Conservation (phyloP, 2,888 invertebrate species). For the Parthenolecanium corni region DNA sequence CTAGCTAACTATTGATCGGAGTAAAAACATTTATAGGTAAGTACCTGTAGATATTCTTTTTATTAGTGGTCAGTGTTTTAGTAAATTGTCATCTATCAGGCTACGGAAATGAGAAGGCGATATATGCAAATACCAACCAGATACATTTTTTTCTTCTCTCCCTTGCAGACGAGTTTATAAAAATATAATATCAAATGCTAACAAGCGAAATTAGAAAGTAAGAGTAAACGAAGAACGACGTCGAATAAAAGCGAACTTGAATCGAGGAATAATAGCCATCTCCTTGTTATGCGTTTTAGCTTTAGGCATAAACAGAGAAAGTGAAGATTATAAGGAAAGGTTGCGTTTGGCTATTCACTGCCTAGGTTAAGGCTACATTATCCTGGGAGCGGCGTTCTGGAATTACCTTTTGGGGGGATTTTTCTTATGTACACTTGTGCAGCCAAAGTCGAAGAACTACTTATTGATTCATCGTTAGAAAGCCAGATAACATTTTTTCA, state of each 20-base stretch:
- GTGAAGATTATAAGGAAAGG: conserved; percentile 24
- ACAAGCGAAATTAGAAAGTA: conserved; percentile 28
- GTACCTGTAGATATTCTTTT: too few species aligned
- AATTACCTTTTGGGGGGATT: conserved; percentile 25
- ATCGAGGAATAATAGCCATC: conserved; percentile 25
- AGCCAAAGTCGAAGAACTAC: conserved; percentile 11
- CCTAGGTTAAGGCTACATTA: conserved; percentile 26
- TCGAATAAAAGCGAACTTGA: conserved; percentile 26
- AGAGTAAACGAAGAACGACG: conserved; percentile 13
- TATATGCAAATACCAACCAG: conserved; percentile 18
- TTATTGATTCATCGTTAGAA: conserved; percentile 24
- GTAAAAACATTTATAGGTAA: too few species aligned
- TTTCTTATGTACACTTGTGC: conserved; percentile 7
- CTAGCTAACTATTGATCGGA: too few species aligned
- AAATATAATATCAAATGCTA: conserved; percentile 25
- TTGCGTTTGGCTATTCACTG: conserved; percentile 17
- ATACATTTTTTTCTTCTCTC: conserved; percentile 1
- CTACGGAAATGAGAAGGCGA: too few species aligned
- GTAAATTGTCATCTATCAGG: too few species aligned
- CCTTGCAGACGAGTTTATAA: not conserved
- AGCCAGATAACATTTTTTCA: conserved; percentile 17
- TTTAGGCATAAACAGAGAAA: conserved; percentile 23
- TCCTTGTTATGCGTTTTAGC: conserved; percentile 17
- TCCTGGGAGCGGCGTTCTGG: conserved; percentile 26
- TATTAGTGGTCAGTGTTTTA: too few species aligned